These are phyloP conservation scores for Saccostrea echinata DNA, from an alignment of 1,140 invertebrate genomes.

Conservation along the genomic window DNA sequence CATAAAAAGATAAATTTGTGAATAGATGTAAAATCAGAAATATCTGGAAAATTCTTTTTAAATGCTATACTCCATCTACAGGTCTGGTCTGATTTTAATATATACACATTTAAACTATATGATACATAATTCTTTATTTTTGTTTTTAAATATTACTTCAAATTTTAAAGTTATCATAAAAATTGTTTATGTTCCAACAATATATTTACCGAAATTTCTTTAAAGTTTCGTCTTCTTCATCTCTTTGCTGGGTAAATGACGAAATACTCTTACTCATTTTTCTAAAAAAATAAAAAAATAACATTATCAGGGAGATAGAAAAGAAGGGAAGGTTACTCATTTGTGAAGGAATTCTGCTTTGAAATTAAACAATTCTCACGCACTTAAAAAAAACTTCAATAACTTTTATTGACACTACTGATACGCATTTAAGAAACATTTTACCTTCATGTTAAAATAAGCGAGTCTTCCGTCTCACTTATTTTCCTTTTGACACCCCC, in stretches of 20 bases:
- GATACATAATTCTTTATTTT: not conserved
- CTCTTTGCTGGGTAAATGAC: not conserved
- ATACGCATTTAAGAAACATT: not conserved
- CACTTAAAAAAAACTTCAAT: too few species aligned
- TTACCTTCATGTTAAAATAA: conserved; percentile 3
- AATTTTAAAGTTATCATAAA: not conserved
- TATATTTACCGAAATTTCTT: not conserved
- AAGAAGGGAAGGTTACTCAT: too few species aligned
- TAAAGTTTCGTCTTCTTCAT: not conserved
- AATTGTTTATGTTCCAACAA: not conserved
- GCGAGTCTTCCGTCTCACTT: conserved; percentile 14
- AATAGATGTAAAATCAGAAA: not conserved
- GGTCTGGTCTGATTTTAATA: too few species aligned
- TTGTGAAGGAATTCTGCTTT: not conserved
- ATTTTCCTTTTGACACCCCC: not conserved
- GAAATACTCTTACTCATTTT: not conserved
- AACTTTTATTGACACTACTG: not conserved
- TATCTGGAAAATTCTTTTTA: not conserved
- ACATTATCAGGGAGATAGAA: not conserved
- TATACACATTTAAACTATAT: not conserved
- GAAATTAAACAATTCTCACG: too few species aligned
- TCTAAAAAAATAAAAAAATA: not conserved
- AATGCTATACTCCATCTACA: too few species aligned
- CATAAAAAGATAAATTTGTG: not conserved
- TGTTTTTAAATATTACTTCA: not conserved